Evolutionary conservation across 1,140 invertebrate genomes (phyloP).

Genomic region (Zelostemma sp.): DNA sequence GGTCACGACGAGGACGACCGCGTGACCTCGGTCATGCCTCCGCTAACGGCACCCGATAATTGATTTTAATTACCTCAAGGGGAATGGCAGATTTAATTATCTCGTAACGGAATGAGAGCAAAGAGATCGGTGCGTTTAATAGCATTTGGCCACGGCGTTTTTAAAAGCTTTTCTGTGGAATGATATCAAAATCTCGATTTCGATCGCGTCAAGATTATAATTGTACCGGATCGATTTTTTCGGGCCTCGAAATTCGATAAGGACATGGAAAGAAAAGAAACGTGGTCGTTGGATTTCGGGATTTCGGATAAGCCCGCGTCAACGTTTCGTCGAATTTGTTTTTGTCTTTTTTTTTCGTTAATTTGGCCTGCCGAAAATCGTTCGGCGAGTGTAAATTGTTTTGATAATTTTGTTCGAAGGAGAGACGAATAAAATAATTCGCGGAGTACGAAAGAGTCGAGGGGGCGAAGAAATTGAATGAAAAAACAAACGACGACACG

Average conservation of each 20-base stretch:
- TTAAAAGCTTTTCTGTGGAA: slow-evolving; percentile 4
- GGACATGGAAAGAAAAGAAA: not conserved
- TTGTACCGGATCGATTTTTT: not conserved
- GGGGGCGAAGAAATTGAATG: not conserved
- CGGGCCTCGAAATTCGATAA: not conserved
- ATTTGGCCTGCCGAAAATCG: too few species aligned
- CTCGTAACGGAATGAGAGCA: slow-evolving; percentile 24
- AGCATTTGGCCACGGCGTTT: not conserved
- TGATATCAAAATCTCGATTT: slow-evolving; percentile 10
- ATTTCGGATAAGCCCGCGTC: too few species aligned
- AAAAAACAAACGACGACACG: slow-evolving; percentile 14
- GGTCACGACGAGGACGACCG: slow-evolving; percentile 13
- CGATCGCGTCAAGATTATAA: slow-evolving; percentile 10
- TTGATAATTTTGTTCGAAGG: not conserved
- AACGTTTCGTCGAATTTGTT: too few species aligned
- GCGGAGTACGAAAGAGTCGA: too few species aligned
- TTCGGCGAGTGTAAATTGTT: too few species aligned
- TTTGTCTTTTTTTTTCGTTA: too few species aligned
- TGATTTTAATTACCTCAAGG: slow-evolving; percentile 57
- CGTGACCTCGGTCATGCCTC: not conserved
- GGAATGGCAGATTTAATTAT: slow-evolving; percentile 42
- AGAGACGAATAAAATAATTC: too few species aligned
- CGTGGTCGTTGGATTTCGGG: not conserved
- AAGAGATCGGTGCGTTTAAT: slow-evolving; percentile 5
- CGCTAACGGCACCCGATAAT: slow-evolving; percentile 48